phyloP scores from a whole-genome alignment of 2,797 vertebrate genomes.

The Mormyrus proboscirostris region DNA sequence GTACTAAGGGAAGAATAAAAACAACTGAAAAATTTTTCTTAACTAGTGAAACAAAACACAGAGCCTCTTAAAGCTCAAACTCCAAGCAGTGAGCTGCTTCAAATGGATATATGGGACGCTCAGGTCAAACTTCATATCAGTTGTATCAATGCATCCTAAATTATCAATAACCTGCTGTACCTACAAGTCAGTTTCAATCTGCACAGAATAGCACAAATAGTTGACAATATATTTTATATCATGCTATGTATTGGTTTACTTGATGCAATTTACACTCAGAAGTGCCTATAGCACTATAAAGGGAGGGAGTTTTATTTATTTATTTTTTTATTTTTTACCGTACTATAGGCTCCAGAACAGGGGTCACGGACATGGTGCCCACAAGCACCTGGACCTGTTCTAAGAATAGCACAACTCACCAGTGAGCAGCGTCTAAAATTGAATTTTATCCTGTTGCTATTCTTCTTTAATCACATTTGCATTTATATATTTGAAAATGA shows the following conservation, averaged over 20 bases:
- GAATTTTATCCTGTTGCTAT: too few species aligned
- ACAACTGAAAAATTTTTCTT: not conserved
- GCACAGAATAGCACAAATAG: not conserved
- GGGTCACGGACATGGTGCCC: too few species aligned
- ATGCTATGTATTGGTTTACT: not conserved
- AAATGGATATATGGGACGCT: not conserved
- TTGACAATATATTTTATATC: not conserved
- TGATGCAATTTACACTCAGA: not conserved
- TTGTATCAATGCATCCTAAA: not conserved
- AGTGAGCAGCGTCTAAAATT: too few species aligned
- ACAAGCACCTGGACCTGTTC: too few species aligned
- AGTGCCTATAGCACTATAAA: not conserved
- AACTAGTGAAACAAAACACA: not conserved
- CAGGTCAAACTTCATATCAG: not conserved
- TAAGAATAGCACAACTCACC: too few species aligned
- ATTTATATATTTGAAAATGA: too few species aligned
- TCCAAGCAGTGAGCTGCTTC: not conserved
- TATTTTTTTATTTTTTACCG: not conserved
- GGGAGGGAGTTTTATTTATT: too few species aligned
- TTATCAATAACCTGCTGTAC: not conserved
- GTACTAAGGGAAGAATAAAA: not conserved
- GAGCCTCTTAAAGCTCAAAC: not conserved
- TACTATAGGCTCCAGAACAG: not conserved
- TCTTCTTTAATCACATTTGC: too few species aligned
- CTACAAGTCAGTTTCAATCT: not conserved